Evolutionary conservation across 2,888 invertebrate species (phyloP), one percentile per base, ranked within the genome.

Genomic region (Micoletzkya japonica): DNA sequence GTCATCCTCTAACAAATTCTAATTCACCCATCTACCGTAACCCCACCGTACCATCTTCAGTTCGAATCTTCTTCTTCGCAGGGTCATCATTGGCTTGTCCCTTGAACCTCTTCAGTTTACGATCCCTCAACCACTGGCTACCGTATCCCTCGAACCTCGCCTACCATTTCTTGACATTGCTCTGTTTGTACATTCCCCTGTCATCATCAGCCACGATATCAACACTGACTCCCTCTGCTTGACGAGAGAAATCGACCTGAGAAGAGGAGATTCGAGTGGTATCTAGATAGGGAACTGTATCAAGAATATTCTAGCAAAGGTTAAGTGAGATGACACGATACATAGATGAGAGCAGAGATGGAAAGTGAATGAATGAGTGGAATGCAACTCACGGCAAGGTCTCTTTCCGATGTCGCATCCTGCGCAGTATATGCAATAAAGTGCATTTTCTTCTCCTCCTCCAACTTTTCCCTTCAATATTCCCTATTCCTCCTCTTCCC

Each of bases 51-150:
- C 68, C 98, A 73, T 94, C 94, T 88, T 98, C 98, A 0, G 96
- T 96, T 81, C 91, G 91, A 76, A 98, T 95, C 87, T 92, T 93
- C 69, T 91, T 91, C 30, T 88, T 87, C 77, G 90, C 72, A 26
- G 77, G 76, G 76, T 85, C 74, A 66, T 78, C 70, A 63, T 76
- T 63, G 61, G 74, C 52, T 57, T 76, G 74, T 32, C 85, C 84
- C 39, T 97, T 91, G 91, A 94, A 95, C 88, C 93, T 95, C 90
- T 96, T 97, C 87, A 92, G 91, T 86, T 94, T 94, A 61, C 94
- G 90, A 88, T 97, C 96, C 97, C 97, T 88, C 77, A 44, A 44
- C 44, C 20, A 44, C 44, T 14, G 44, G 10, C 44, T 44, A 44
- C 44, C 14, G 44, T 44, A 44, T 44, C 14, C 10, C 14, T 17